Evolutionary conservation across 2,888 invertebrate genomes (phyloP).

Genomic region (Cerceris ruficornis): DNA sequence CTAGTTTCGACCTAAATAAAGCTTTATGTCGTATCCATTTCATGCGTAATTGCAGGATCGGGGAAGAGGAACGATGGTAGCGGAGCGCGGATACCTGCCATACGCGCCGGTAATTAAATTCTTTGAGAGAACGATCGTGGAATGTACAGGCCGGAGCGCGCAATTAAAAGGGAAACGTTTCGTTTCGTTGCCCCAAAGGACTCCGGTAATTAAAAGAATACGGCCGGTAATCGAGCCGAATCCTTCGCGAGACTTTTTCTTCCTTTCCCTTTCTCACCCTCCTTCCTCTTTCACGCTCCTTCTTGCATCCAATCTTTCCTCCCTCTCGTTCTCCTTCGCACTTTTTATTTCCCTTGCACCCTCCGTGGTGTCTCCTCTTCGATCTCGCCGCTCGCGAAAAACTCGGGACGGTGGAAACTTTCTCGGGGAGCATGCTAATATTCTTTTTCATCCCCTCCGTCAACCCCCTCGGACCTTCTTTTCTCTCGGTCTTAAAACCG

Average conservation of each 20-base stretch:
- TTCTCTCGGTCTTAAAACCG: constrained; percentile 34
- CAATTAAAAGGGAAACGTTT: constrained; percentile 81
- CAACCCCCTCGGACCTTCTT: not conserved
- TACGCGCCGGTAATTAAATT: constrained; percentile 79
- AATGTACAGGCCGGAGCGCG: constrained; percentile 76
- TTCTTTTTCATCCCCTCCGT: constrained; percentile 61
- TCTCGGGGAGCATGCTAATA: constrained; percentile 74
- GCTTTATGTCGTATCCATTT: constrained; percentile 68
- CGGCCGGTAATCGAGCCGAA: constrained; percentile 75
- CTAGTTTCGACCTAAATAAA: constrained; percentile 66
- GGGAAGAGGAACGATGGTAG: constrained; percentile 34
- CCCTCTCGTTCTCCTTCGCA: constrained; percentile 17
- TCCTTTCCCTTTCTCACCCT: constrained; percentile 24
- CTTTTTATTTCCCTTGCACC: not conserved
- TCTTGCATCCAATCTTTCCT: constrained; percentile 34
- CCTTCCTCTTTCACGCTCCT: constrained; percentile 3
- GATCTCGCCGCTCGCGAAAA: constrained; percentile 2
- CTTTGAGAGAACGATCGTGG: constrained; percentile 80
- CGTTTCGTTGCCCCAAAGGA: constrained; percentile 73
- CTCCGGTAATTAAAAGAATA: constrained; percentile 80
- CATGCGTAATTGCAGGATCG: constrained; percentile 63
- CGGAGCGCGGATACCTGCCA: constrained; percentile 64
- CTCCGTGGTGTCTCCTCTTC: constrained; percentile 17
- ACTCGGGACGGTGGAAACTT: constrained; percentile 29
- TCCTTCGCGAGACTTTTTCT: constrained; percentile 53